A percentile compares a stretch with the other conserved stretches of the same genome.
Evolutionary conservation across 2,888 invertebrate genomes (phyloP).

Genomic region (Encarsia formosa): DNA sequence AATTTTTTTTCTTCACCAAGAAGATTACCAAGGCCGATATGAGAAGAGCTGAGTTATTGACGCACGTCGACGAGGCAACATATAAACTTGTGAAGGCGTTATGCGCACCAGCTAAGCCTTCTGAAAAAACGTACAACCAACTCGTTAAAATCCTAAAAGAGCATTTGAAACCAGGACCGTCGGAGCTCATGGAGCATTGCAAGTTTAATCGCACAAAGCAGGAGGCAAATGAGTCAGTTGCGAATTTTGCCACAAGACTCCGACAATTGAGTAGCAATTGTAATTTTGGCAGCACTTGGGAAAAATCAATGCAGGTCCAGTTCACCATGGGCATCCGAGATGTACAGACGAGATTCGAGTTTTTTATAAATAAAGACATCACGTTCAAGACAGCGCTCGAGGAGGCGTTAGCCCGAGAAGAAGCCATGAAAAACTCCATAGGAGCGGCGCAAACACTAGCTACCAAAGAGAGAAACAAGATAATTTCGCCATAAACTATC

Average conservation of each 20-base stretch:
- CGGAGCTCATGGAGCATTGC: conserved; percentile 14
- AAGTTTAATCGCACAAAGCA: conserved; percentile 18
- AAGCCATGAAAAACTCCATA: conserved; percentile 8
- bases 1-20: conserved; percentile 17
- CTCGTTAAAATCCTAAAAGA: conserved; percentile 9
- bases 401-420: conserved; percentile 8
- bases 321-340: conserved; percentile 15
- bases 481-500: conserved; percentile 4
- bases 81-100: conserved; percentile 18
- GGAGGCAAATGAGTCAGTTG: conserved; percentile 9
- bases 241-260: conserved; percentile 10
- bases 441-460: conserved; percentile 8
- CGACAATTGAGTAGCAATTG: conserved; percentile 10
- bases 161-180: conserved; percentile 8
- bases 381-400: conserved; percentile 13
- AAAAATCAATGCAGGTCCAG: conserved; percentile 10
- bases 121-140: conserved; percentile 14
- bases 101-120: conserved; percentile 19
- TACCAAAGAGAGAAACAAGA: conserved; percentile 5
- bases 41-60: conserved; percentile 18
- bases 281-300: conserved; percentile 7
- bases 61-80: conserved; percentile 21
- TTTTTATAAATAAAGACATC: conserved; percentile 9
- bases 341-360: conserved; percentile 13
- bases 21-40: conserved; percentile 15